phyloP scores from a whole-genome alignment of 2,888 invertebrate genomes.

The Nomada flava region DNA sequence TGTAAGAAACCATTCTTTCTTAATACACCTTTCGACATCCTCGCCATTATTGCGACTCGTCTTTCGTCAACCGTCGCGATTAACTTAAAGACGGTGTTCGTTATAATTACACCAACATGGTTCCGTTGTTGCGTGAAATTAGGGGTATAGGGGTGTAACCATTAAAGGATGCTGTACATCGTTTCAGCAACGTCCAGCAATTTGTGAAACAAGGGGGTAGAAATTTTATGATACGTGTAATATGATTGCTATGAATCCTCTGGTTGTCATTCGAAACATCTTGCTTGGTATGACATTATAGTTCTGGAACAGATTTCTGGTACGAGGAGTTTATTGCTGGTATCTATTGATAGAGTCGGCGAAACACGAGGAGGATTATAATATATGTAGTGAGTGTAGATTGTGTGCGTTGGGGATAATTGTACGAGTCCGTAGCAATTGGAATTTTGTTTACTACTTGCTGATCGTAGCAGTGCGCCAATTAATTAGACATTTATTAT shows the following conservation, averaged over 20 bases:
- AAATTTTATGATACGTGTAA: background rate
- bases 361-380: background rate
- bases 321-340: background rate
- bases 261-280: background rate
- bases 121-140: constrained; percentile 51
- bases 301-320: background rate
- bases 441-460: background rate
- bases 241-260: background rate
- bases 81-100: constrained; percentile 39
- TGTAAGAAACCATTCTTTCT: constrained; percentile 87
- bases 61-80: constrained; percentile 74
- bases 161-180: constrained; percentile 1
- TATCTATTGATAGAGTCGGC: background rate
- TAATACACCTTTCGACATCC: constrained; percentile 75
- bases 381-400: background rate
- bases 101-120: constrained; percentile 75
- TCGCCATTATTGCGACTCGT: constrained; percentile 72
- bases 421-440: background rate
- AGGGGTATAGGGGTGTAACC: background rate
- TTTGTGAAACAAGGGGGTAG: background rate
- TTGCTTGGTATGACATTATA: background rate
- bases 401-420: constrained; percentile 2
- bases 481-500: too few relatives aligned
- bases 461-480: too few relatives aligned
- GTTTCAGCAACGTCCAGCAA: background rate